Percentiles rank a stretch among this genome's conserved stretches.
Conservation (phyloP, 2,888 invertebrate species). For the Morpho helenor region DNA sequence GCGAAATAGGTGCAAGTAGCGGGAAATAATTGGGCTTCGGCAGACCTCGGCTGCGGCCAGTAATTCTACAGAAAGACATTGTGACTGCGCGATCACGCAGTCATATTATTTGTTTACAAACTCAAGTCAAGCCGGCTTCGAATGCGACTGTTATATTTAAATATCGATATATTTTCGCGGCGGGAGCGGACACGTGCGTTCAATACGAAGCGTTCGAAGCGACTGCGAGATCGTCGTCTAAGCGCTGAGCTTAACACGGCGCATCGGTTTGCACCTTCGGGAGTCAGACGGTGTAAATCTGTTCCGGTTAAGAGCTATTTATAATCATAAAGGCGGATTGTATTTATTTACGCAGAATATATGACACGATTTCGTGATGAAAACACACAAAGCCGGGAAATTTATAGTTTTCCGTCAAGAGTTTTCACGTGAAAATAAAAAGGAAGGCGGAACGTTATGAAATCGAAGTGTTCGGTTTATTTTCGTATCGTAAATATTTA, state of each 20-base stretch:
- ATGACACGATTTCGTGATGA: conserved; percentile 65
- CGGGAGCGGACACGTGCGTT: conserved; percentile 51
- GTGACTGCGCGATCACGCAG: conserved; percentile 43
- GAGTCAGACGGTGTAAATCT: conserved; percentile 67
- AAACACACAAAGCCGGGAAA: conserved; percentile 41
- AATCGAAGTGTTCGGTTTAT: conserved; percentile 16
- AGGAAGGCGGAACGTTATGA: conserved; percentile 17
- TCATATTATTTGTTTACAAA: conserved; percentile 68
- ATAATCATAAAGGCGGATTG: conserved; percentile 68
- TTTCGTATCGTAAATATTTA: conserved; percentile 13
- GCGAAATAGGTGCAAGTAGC: conserved; percentile 87
- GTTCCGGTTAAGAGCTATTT: conserved; percentile 75
- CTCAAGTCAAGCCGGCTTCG: conserved; percentile 25
- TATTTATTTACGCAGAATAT: conserved; percentile 63
- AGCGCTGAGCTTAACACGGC: conserved; percentile 42
- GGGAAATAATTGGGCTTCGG: conserved; percentile 92
- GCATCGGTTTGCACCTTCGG: conserved; percentile 65
- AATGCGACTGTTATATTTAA: conserved; percentile 40
- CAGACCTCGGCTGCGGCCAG: conserved; percentile 87
- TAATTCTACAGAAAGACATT: conserved; percentile 90
- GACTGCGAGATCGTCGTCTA: conserved; percentile 51
- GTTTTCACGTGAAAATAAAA: conserved; percentile 10
- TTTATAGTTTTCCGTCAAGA: conserved; percentile 25
- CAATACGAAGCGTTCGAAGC: conserved; percentile 50
- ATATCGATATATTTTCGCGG: conserved; percentile 38